Conservation (phyloP, 2,888 invertebrate genomes). For the Sphaerophoria taeniata region DNA sequence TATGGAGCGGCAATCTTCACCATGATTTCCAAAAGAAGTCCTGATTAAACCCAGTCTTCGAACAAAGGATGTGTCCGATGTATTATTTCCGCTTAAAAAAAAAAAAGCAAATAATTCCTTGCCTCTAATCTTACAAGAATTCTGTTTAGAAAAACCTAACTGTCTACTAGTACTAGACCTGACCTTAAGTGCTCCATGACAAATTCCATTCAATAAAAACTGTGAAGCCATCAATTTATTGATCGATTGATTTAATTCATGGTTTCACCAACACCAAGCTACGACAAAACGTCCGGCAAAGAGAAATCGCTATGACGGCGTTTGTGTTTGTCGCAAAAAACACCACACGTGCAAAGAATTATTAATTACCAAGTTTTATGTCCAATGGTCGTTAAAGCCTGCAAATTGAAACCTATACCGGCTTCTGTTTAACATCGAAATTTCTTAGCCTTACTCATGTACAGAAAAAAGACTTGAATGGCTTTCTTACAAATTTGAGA, state of each 20-base stretch:
- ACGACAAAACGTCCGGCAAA: constrained; percentile 29
- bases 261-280: constrained; percentile 43
- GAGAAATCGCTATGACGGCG: constrained; percentile 44
- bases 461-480: too few relatives aligned
- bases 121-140: too few relatives aligned
- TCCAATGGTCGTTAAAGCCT: neutral
- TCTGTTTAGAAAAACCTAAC: neutral
- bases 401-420: too few relatives aligned
- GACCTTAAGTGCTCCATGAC: neutral
- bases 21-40: too few relatives aligned
- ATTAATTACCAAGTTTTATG: neutral
- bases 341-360: constrained; percentile 52
- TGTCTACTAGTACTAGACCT: neutral
- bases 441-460: too few relatives aligned
- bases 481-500: constrained; percentile 30
- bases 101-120: neutral
- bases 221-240: neutral
- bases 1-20: too few relatives aligned
- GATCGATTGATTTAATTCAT: constrained; percentile 49
- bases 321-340: constrained; percentile 46
- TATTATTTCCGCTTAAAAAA: too few relatives aligned
- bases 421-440: too few relatives aligned
- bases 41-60: too few relatives aligned
- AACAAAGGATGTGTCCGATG: too few relatives aligned
- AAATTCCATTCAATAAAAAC: constrained; percentile 22